phyloP scores from a whole-genome alignment of 2,797 vertebrate species.

The Nannoperca obscura region DNA sequence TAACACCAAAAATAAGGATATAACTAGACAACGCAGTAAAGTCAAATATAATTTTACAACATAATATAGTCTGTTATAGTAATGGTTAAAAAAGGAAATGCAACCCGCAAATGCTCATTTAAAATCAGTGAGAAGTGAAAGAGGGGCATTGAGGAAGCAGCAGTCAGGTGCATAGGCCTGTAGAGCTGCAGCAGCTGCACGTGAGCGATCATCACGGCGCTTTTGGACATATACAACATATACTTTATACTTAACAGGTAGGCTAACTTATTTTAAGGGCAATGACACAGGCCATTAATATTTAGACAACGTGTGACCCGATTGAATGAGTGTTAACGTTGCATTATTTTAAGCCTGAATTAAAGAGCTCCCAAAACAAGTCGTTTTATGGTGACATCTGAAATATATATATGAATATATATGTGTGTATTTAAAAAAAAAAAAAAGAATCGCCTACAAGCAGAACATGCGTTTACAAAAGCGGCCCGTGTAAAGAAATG shows the following conservation, averaged over 20 bases:
- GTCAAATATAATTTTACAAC: not conserved
- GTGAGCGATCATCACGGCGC: not conserved
- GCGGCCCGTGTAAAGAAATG: not conserved
- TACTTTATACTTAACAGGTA: not conserved
- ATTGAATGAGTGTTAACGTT: not conserved
- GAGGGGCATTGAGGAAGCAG: not conserved
- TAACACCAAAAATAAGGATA: not conserved
- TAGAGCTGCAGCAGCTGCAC: slow-evolving; percentile 25
- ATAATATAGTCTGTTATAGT: not conserved
- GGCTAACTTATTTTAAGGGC: not conserved
- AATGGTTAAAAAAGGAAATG: not conserved
- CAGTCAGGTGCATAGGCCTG: slow-evolving; percentile 21
- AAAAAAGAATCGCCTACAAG: not conserved
- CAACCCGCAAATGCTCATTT: not conserved
- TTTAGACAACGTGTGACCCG: no score
- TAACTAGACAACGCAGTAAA: not conserved
- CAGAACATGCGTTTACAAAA: not conserved
- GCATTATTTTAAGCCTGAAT: not conserved
- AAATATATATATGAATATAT: no score
- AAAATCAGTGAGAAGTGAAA: slow-evolving; percentile 13
- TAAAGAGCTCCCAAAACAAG: not conserved
- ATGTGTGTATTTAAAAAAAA: no score
- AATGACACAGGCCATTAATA: no score
- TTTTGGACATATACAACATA: not conserved
- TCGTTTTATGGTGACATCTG: not conserved